Base-by-base conservation (phyloP, 2,113 vertebrate genomes). In the Apus apus region DNA sequence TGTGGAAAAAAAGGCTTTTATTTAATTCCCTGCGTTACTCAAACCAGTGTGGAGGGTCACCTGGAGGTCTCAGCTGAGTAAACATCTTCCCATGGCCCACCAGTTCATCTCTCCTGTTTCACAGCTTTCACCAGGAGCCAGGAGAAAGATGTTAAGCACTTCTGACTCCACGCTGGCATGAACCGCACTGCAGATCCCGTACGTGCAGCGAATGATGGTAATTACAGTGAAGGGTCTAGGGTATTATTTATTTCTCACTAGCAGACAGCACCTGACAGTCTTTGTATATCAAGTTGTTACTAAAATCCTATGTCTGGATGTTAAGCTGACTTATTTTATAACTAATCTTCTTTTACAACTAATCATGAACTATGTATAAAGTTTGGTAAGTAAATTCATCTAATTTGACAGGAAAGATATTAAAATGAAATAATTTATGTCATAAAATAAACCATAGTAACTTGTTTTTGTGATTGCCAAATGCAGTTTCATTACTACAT, bases 221-320 rank as follows among this genome's bases (percentile, higher is more conserved):
- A 97, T 97, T 97, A 97, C 51, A 96, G 77, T 93, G 67, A 96
- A 96, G 76, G 36, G 93, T 90, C 65, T 96, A 89, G 85, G 78
- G 87, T 94, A 80, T 90, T 95, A 96, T 97, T 97, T 97, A 97
- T 97, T 96, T 98, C 91, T 93, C 94, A 87, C 62, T 70, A 97
- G 89, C 77, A 97, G 94, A 96, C 88, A 97, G 89, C 46, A 90
- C 71, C 94, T 97, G 87, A 94, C 90, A 97, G 84, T 95, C 93
- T 97, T 97, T 96, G 72, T 97, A 94, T 96, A 97, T 97, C 92
- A 97, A 97, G 85, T 93, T 97, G 92, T 97, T 97, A 97, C 96
- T 97, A 97, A 98, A 97, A 97, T 95, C 90, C 85, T 96, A 38
- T 96, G 77, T 88, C 74, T 96, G 88, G 82, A 94, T 97, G 65